Conservation (phyloP, 2,888 invertebrate species). For the Noctua pronuba region DNA sequence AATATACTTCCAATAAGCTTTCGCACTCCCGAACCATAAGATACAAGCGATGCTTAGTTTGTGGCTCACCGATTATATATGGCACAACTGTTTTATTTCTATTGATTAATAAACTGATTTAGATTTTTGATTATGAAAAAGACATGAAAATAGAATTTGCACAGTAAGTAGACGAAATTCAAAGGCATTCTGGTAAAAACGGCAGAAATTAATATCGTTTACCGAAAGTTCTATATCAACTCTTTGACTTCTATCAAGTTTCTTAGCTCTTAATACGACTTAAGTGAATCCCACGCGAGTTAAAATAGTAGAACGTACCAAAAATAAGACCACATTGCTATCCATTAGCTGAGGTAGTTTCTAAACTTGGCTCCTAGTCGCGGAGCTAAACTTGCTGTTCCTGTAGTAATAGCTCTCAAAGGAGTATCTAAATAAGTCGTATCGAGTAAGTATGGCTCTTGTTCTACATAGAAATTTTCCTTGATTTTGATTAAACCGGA, state of each 20-base stretch:
- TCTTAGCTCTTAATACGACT: neutral
- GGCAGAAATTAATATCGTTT: neutral
- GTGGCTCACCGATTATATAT: no score
- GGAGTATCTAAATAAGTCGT: constrained; percentile 49
- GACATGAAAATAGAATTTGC: neutral
- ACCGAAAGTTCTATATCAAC: neutral
- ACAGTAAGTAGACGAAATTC: neutral
- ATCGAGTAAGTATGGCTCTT: constrained; percentile 15
- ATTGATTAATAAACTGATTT: no score
- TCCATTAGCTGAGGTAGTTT: constrained; percentile 64
- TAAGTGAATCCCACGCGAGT: constrained; percentile 3
- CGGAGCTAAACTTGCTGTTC: constrained; percentile 44
- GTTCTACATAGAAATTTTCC: neutral
- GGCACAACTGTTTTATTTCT: no score
- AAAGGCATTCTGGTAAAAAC: neutral
- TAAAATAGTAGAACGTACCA: constrained; percentile 15
- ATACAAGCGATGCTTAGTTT: no score
- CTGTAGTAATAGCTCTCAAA: constrained; percentile 63
- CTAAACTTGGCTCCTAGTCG: constrained; percentile 55
- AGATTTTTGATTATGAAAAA: no score
- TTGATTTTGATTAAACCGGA: neutral
- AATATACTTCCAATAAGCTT: neutral
- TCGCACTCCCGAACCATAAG: no score
- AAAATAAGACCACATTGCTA: constrained; percentile 49
- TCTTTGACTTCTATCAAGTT: neutral